Percentiles rank a stretch among this genome's conserved stretches.
These are phyloP conservation scores for Hydrotaea diabolus DNA, from an alignment of 2,888 invertebrate species.

Conservation along the genomic window DNA sequence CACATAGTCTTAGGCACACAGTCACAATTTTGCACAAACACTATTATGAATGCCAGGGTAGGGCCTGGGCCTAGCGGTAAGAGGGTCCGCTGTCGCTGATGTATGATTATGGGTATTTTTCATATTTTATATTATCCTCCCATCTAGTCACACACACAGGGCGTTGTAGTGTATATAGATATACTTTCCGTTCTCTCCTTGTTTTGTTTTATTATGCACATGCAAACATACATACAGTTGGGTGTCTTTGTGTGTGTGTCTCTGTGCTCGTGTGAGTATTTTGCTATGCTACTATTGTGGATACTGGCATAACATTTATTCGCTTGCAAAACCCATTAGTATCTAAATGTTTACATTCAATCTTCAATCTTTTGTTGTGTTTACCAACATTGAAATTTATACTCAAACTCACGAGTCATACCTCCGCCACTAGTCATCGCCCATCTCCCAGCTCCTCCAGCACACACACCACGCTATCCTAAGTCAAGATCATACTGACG, in stretches of 20 bases:
- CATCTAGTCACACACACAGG: not conserved
- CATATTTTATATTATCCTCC: constrained; percentile 13
- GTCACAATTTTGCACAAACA: not conserved
- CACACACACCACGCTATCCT: too few relatives aligned
- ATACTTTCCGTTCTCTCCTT: constrained; percentile 6
- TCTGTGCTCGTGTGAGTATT: too few relatives aligned
- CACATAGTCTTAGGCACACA: constrained; percentile 16
- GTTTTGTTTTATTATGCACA: constrained; percentile 9
- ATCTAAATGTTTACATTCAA: constrained; percentile 51
- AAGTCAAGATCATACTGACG: not conserved
- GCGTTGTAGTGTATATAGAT: not conserved
- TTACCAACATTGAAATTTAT: constrained; percentile 49
- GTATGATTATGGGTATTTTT: constrained; percentile 24
- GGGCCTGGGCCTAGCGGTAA: not conserved
- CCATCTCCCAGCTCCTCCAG: not conserved
- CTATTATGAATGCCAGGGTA: not conserved
- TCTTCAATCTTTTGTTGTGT: constrained; percentile 48
- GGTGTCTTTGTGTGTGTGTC: too few relatives aligned
- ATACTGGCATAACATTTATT: constrained; percentile 34
- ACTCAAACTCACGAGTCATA: constrained; percentile 11
- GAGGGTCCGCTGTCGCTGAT: not conserved
- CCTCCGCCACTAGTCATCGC: not conserved
- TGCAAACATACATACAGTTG: too few relatives aligned
- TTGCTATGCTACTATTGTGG: not conserved
- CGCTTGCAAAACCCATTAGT: constrained; percentile 39